Conservation (phyloP, 2,113 vertebrate genomes). For the Microcebus lehilahytsara region DNA sequence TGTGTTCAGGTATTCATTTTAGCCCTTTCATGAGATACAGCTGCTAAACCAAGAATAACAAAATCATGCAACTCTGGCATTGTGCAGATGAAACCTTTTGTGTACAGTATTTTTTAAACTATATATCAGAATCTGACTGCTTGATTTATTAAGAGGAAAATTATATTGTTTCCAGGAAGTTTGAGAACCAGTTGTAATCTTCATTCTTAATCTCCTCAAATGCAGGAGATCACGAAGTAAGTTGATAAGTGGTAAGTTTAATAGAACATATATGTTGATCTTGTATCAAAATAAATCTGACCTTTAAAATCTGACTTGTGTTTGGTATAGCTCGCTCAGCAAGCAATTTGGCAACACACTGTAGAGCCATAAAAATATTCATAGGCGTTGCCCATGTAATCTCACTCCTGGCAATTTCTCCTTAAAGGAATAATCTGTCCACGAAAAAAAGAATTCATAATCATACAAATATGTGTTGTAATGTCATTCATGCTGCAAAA, state of each 20-base stretch:
- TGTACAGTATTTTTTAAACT: background rate
- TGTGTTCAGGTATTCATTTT: background rate
- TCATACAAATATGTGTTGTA: constrained; percentile 7
- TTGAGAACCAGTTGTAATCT: background rate
- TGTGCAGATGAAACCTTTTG: background rate
- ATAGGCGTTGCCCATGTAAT: constrained; percentile 17
- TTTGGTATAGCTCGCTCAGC: constrained; percentile 19
- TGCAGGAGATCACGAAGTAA: background rate
- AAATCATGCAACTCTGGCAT: background rate
- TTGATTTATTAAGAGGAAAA: background rate
- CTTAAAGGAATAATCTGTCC: constrained; percentile 10
- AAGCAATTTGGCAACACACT: constrained; percentile 34
- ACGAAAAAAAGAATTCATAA: constrained; percentile 48
- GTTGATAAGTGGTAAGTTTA: constrained; percentile 10
- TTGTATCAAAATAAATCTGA: constrained; percentile 61
- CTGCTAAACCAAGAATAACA: constrained; percentile 23
- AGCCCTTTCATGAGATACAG: background rate
- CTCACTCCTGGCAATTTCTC: constrained; percentile 44
- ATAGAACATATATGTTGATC: constrained; percentile 15
- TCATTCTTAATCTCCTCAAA: background rate
- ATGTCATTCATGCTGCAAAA: constrained; percentile 4
- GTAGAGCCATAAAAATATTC: constrained; percentile 51
- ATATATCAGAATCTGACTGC: background rate
- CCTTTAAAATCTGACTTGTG: constrained; percentile 40
- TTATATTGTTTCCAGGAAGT: background rate